phyloP scores from a whole-genome alignment of 1,140 invertebrate genomes.

The Grapholita molesta region DNA sequence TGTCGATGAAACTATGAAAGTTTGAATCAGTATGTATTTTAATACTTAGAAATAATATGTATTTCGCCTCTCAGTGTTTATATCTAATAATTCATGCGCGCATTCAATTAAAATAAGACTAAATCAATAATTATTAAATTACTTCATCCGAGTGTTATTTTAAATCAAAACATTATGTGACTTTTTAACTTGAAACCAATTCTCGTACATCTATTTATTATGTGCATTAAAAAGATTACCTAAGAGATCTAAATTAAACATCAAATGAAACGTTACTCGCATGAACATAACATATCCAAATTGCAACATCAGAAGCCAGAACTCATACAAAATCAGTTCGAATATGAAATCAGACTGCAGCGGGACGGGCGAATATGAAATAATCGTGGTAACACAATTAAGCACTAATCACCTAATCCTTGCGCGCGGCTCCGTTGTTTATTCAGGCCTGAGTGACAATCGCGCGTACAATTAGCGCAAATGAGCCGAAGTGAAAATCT shows the following conservation, averaged over 20 bases:
- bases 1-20: too few species aligned
- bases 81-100: not conserved
- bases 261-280: not conserved
- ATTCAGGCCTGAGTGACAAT: constrained; percentile 77
- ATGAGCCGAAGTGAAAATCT: constrained; percentile 77
- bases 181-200: too few species aligned
- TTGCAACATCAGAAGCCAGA: constrained; percentile 36
- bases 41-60: too few species aligned
- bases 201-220: too few species aligned
- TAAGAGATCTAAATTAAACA: too few species aligned
- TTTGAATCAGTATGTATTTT: too few species aligned
- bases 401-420: constrained; percentile 76
- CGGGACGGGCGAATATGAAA: constrained; percentile 62
- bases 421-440: constrained; percentile 72
- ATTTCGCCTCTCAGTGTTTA: too few species aligned
- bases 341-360: constrained; percentile 67
- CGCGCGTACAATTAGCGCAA: constrained; percentile 74
- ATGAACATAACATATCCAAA: constrained; percentile 21
- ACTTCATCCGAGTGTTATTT: too few species aligned
- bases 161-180: too few species aligned
- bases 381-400: constrained; percentile 75
- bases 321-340: constrained; percentile 56
- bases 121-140: not conserved
- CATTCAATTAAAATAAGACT: not conserved
- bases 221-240: too few species aligned